Evolutionary conservation across 2,888 invertebrate genomes (phyloP), one percentile per base, ranked within the genome.

Genomic region (Scaptomyza flava): DNA sequence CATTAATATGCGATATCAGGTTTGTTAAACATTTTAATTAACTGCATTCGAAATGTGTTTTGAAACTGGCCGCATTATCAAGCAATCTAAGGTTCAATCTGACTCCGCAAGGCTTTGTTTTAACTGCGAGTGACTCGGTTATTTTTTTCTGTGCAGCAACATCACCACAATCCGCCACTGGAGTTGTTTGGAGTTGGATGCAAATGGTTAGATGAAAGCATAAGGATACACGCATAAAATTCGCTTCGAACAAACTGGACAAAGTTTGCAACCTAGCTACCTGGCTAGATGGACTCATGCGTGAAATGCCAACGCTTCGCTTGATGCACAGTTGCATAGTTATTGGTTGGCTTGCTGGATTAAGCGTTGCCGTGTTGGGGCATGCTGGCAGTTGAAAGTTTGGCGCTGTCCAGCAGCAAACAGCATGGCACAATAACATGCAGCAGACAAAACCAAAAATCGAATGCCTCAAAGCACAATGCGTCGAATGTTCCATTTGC

Each of bases 271-370:
- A 14, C 38, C 14, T 5, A 12, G 34, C n/a, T 3, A 34, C 4
- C 27, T 27, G 27, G 11, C 30, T 31, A 23, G 31, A 7, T 47
- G 47, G 11, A 9, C 30, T 2, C 67, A 62, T 53, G 71, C 67
- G 56, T 74, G 62, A 68, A 68, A 68, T 68, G 58, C 59, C 46
- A 60, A 64, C 65, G 72, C 48, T 56, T 54, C 62, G 63, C 56
- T 66, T 45, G 68, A 61, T 50, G 60, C 20, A 14, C 8, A 3
- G 7, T 38, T 20, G 20, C 60, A 45, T 34, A 42, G 14, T 14
- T 14, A 17, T 17, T 20, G 9, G 9, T 20, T 23, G 9, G 30
- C 36, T 12, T 31, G 3, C 9, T 30, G 23, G 6, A 4, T 31
- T 31, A 7, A 23, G 14, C 31, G 27, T 12, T 6, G 43, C 3